A percentile compares a stretch with the other conserved stretches of the same genome.
Conservation (phyloP, 2,113 vertebrate species). For the Callorhinus ursinus region DNA sequence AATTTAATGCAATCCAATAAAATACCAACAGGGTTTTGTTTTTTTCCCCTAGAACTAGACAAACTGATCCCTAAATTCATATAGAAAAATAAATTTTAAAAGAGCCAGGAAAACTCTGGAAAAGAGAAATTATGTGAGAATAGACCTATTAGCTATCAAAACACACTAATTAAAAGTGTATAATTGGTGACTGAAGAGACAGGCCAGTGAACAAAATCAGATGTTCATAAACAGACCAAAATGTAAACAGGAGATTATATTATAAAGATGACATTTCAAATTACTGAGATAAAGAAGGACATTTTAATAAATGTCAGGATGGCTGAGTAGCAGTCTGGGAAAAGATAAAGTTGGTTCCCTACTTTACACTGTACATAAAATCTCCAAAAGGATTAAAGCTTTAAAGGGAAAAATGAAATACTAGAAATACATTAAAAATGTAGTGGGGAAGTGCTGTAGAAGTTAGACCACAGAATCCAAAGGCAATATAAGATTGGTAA, state of each 20-base stretch:
- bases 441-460: neutral
- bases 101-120: neutral
- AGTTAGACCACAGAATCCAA: neutral
- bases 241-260: neutral
- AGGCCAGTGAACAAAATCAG: neutral
- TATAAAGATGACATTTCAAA: conserved; percentile 12
- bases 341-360: neutral
- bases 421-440: neutral
- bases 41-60: neutral
- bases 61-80: neutral
- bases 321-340: neutral
- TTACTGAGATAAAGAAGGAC: neutral
- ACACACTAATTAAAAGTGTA: neutral
- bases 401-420: neutral
- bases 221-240: neutral
- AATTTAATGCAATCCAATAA: neutral
- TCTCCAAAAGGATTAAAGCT: neutral
- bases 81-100: neutral
- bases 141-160: neutral
- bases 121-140: neutral
- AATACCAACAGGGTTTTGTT: neutral
- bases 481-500: neutral
- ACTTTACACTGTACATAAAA: neutral
- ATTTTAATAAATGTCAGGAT: conserved; percentile 15
- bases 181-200: neutral